Evolutionary conservation across 2,113 vertebrate species (phyloP), one percentile per base, ranked within the genome.

Genomic region (Dryoscopus gambensis): DNA sequence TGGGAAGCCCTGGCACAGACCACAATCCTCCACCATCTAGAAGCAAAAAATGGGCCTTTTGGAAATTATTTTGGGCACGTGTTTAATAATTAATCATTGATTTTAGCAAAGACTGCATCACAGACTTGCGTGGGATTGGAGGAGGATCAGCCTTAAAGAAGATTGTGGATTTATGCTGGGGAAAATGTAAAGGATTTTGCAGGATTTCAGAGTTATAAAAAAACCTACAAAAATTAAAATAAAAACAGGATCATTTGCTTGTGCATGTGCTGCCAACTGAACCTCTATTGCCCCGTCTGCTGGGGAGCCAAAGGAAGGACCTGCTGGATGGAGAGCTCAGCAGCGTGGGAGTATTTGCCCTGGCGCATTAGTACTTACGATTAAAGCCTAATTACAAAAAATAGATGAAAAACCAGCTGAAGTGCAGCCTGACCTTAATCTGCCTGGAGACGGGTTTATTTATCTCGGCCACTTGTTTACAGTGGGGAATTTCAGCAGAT

Each of bases 351-450:
- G 94, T 90, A 91, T 96, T 97, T 95, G 97, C 96, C 91, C 94
- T 92, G 91, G 83, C 71, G 91, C 69, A 88, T 96, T 97, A 95
- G 89, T 95, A 88, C 75, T 97, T 89, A 92, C 6, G 95, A 97
- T 97, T 97, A 97, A 97, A 96, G 95, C 94, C 93, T 97, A 97
- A 97, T 97, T 97, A 96, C 93, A 95, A 96, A 95, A 97, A 97
- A 96, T 87, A 97, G 97, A 96, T 56, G 56, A 97, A 97, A 96
- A 97, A 96, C 91, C 94, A 96, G 96, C 96, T 97, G 97, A 96
- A 96, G 95, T 96, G 95, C 86, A 96, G 95, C 91, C 97, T 96
- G 93, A 97, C 97, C 97, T 97, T 97, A 97, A 98, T 98, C 97
- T 96, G 92, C 95, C 92, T 89, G 94, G 94, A 95, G 95, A 96